Evolutionary conservation across 2,113 vertebrate genomes (phyloP).

Genomic region (Lethenteron reissneri): DNA sequence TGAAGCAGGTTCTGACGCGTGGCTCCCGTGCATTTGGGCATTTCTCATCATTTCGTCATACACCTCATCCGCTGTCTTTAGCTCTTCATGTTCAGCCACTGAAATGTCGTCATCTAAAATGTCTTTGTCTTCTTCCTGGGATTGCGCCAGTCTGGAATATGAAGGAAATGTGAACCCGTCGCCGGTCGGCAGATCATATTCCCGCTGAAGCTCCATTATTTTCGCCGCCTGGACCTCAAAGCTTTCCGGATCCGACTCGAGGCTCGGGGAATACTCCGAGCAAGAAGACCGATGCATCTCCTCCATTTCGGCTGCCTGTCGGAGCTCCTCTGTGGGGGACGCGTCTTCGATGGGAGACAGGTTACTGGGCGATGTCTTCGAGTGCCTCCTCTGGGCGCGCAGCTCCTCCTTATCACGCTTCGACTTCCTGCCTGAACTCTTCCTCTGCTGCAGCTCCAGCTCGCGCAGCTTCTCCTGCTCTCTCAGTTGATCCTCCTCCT

Average conservation of each 20-base stretch:
- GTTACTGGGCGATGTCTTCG: slow-evolving; percentile 73
- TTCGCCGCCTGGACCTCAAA: slow-evolving; percentile 73
- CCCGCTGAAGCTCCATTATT: slow-evolving; percentile 72
- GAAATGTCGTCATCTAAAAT: background rate
- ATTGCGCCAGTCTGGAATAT: too few species aligned
- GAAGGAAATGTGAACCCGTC: slow-evolving; percentile 14
- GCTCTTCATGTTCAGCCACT: slow-evolving; percentile 21
- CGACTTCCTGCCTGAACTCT: slow-evolving; percentile 67
- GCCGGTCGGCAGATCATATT: slow-evolving; percentile 44
- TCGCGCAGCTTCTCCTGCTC: slow-evolving; percentile 78
- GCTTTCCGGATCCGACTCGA: slow-evolving; percentile 67
- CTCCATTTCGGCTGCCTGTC: slow-evolving; percentile 41
- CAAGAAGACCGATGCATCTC: slow-evolving; percentile 49
- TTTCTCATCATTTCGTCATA: slow-evolving; percentile 82
- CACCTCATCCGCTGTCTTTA: slow-evolving; percentile 66
- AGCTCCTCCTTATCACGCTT: slow-evolving; percentile 93
- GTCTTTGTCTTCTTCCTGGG: too few species aligned
- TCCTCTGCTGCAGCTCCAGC: slow-evolving; percentile 38
- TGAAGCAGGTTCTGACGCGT: too few species aligned
- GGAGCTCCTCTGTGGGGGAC: slow-evolving; percentile 52
- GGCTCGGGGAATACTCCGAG: slow-evolving; percentile 62
- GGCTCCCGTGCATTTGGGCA: slow-evolving; percentile 17
- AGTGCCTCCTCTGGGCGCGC: slow-evolving; percentile 54
- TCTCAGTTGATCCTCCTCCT: slow-evolving; percentile 69
- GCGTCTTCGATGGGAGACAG: slow-evolving; percentile 43